A percentile compares a stretch with the other conserved stretches of the same genome.
These are phyloP conservation scores for Scelioninae gen. 2 DNA, from an alignment of 2,888 invertebrate genomes.

Conservation along the genomic window DNA sequence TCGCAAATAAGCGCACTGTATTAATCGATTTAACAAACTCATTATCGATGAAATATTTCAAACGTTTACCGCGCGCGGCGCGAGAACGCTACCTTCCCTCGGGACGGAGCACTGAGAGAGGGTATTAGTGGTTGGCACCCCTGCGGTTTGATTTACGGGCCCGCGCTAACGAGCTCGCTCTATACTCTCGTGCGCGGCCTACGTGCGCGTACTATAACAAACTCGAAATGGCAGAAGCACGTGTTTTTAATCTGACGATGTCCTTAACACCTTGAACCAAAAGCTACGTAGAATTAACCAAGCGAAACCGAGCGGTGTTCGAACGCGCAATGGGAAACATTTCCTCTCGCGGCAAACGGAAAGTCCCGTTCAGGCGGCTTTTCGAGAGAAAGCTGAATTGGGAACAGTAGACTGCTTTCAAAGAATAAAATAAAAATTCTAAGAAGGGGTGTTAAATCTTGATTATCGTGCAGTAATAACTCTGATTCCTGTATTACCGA, in stretches of 20 bases:
- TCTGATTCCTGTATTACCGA: too few relatives aligned
- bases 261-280: conserved; percentile 52
- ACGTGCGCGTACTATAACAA: conserved; percentile 41
- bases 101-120: conserved; percentile 62
- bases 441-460: too few relatives aligned
- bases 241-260: conserved; percentile 48
- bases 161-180: conserved; percentile 71
- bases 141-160: conserved; percentile 74
- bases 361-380: too few relatives aligned
- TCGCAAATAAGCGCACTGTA: conserved; percentile 61
- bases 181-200: conserved; percentile 26
- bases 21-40: conserved; percentile 74
- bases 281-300: conserved; percentile 29
- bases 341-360: too few relatives aligned
- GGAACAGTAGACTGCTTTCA: too few relatives aligned
- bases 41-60: conserved; percentile 74
- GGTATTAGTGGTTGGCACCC: conserved; percentile 74
- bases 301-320: conserved; percentile 9
- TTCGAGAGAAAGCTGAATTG: too few relatives aligned
- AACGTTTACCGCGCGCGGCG: conserved; percentile 71
- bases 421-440: too few relatives aligned
- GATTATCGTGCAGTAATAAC: too few relatives aligned
- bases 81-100: conserved; percentile 68
- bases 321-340: too few relatives aligned
- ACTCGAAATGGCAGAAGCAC: conserved; percentile 50